Evolutionary conservation across 2,888 invertebrate genomes (phyloP), one percentile per base, ranked within the genome.

Genomic region (Tiliacea aurago): DNA sequence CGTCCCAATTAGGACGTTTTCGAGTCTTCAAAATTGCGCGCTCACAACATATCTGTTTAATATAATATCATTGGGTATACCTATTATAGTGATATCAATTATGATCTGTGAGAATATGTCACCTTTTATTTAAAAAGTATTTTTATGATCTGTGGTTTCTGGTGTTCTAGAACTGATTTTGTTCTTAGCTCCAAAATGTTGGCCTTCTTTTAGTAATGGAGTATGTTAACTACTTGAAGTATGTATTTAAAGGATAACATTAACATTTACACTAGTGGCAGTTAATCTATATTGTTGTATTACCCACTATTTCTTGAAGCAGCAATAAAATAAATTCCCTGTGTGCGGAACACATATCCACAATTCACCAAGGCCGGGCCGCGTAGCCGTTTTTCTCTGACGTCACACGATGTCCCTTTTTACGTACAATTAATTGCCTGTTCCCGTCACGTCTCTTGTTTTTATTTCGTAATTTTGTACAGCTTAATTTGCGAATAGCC

Each of bases 371-470:
- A n/a, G 33, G 23, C 59, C 43, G n/a, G 7, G 13, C 13, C 45
- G 55, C 4, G 28, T 45, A 33, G n/a, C 18, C 43, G 78, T 78
- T 80, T 82, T 78, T 82, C 64, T 72, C 5, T 64, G 68, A 65
- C 70, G 84, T 80, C 70, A 58, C 80, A 69, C 55, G 28, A 49
- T 33, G 61, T 58, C 70, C 62, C 80, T 76, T 81, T 84, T 80
- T 80, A 71, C 69, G 65, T 55, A 71, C 71, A 84, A 81, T 80
- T 75, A 75, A 84, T 83, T 80, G 80, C 69, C 43, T 59, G 58
- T 66, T 56, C 49, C 79, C n/a, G 64, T 69, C 70, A 69, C 56
- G 47, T 79, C 62, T 43, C 28, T 63, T 73, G 73, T 81, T 81
- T 73, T 77, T 68, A 64, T 56, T 49, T 53, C 37, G 63, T 78